These are phyloP conservation scores for Ichneumoninae sp. DNA, from an alignment of 2,888 invertebrate genomes.

Conservation along the genomic window DNA sequence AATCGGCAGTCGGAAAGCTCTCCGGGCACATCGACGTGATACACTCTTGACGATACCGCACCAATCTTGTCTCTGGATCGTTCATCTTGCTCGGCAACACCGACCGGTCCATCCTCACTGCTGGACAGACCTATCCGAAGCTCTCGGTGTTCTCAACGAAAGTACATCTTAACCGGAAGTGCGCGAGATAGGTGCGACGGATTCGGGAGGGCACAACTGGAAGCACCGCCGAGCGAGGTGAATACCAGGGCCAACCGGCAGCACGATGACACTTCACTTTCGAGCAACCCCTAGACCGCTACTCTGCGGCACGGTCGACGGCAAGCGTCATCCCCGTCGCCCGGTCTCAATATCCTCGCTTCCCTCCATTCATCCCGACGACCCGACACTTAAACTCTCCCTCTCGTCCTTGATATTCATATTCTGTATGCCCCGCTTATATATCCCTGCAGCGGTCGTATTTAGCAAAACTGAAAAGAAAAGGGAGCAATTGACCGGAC, in stretches of 20 bases:
- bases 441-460: not conserved
- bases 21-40: constrained; percentile 40
- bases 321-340: constrained; percentile 24
- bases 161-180: constrained; percentile 26
- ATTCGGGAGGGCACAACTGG: constrained; percentile 14
- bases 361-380: constrained; percentile 49
- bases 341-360: constrained; percentile 57
- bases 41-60: constrained; percentile 41
- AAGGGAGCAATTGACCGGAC: constrained; percentile 15
- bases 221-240: constrained; percentile 5
- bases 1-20: constrained; percentile 27
- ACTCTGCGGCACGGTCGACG: constrained; percentile 38
- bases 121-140: constrained; percentile 42
- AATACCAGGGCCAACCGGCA: constrained; percentile 35
- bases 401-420: constrained; percentile 50
- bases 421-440: not conserved
- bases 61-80: constrained; percentile 55
- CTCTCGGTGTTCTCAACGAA: constrained; percentile 42
- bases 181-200: constrained; percentile 10
- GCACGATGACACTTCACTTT: constrained; percentile 58
- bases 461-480: constrained; percentile 22
- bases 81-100: constrained; percentile 46
- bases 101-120: constrained; percentile 66
- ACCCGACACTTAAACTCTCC: constrained; percentile 45
- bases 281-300: constrained; percentile 45